Evolutionary conservation across 1,140 invertebrate species (phyloP).

Genomic region (Conus betulinus): DNA sequence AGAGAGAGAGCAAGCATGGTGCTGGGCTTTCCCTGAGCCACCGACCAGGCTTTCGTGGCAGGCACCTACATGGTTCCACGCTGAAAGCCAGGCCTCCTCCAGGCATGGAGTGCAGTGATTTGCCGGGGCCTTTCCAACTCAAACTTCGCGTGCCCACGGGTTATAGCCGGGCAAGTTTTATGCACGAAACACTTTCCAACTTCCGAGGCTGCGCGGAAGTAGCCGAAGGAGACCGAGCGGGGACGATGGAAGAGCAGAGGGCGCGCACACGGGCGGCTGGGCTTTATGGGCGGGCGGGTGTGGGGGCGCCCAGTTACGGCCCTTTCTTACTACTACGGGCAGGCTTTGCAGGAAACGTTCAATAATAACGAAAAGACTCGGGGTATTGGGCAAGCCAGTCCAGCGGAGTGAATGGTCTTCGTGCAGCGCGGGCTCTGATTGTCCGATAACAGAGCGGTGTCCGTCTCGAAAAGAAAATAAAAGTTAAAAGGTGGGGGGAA

Average conservation of each 20-base stretch:
- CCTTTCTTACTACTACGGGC: neutral
- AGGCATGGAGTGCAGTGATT: neutral
- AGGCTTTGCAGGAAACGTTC: slow-evolving; percentile 16
- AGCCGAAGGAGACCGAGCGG: slow-evolving; percentile 29
- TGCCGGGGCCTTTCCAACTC: slow-evolving; percentile 19
- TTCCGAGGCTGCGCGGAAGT: slow-evolving; percentile 21
- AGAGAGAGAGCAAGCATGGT: no score
- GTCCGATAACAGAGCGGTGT: neutral
- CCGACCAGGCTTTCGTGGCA: no score
- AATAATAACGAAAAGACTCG: slow-evolving; percentile 18
- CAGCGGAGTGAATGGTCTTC: slow-evolving; percentile 6
- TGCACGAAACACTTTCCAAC: slow-evolving; percentile 32
- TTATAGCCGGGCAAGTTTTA: slow-evolving; percentile 12
- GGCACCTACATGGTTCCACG: no score
- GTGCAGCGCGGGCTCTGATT: neutral
- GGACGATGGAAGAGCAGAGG: neutral
- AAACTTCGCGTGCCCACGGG: slow-evolving; percentile 14
- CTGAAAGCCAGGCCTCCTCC: no score
- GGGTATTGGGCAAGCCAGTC: neutral
- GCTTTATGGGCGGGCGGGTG: slow-evolving; percentile 8
- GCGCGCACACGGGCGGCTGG: neutral
- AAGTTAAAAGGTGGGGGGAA: no score
- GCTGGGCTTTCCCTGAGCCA: no score
- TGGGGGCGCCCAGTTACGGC: neutral
- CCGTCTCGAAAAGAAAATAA: no score